Base-by-base conservation (phyloP, 2,888 invertebrate genomes). In the Cephus nigrinus region DNA sequence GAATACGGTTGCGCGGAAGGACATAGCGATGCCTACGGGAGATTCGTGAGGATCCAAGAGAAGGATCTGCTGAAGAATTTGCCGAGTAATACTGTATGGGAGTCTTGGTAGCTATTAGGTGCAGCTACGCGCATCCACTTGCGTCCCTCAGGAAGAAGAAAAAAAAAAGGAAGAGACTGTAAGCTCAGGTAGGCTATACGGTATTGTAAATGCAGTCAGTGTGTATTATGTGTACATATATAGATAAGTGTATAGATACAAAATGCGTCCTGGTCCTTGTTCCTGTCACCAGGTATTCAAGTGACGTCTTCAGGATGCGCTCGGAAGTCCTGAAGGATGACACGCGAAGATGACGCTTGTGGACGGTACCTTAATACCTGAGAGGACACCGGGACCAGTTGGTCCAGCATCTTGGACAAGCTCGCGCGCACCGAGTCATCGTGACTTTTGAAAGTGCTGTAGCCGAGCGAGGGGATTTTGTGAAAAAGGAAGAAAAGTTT, bases 31-130 rank as follows among this genome's bases (percentile, higher is more conserved):
- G 85, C 82, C 85, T 82, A 78, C 80, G 80, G 79, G 71, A 36
- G 33, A 31, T 15, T 68, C 79, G 79, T 79, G 79, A 76, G 79
- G 76, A 79, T 74, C 55, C 12, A 32, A 23, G 40, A 74, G 55
- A 79, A 77, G 30, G 75, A 75, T 75, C 34, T 36, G 35, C 69
- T 33, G 81, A 89, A 87, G 91, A 91, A 91, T 91, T 89, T 84
- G 91, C 90, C 88, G 89, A 89, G 90, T 91, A 91, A 91, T 55
- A 55, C 55, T 9, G 55, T 55, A 55, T 55, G 5, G 55, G 55
- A 55, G 55, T 55, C 55, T 55, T 55, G 55, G 55, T 80, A 32
- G 84, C 85, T 86, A 88, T 88, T 87, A 87, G 88, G 88, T 85
- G 82, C 85, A 30, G 73, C 69, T 77, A 76, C 72, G 34, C 74